Percentiles rank a stretch among this genome's conserved stretches.
phyloP scores from a whole-genome alignment of 2,888 invertebrate species.

The Flabesymbios commensalis region DNA sequence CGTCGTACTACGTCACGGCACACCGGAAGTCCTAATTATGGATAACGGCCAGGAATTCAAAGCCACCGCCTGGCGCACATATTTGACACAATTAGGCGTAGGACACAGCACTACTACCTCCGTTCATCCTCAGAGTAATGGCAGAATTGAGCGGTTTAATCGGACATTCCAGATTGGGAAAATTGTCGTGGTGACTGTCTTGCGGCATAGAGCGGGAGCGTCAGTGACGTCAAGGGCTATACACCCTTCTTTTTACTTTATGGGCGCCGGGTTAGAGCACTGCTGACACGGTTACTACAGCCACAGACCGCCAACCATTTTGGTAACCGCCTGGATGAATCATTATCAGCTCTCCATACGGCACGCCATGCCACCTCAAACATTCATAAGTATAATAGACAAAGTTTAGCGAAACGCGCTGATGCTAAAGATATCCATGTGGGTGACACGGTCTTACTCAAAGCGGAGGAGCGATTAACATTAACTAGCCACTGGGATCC shows the following conservation, averaged over 20 bases:
- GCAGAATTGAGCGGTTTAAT: slow-evolving; percentile 11
- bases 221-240: not conserved
- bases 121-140: slow-evolving; percentile 9
- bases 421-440: too few relatives aligned
- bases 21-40: slow-evolving; percentile 9
- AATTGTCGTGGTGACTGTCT: slow-evolving; percentile 4
- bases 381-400: too few relatives aligned
- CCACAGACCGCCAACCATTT: not conserved
- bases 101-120: slow-evolving; percentile 9
- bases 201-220: slow-evolving; percentile 1
- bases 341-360: too few relatives aligned
- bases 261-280: not conserved
- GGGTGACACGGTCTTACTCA: not conserved
- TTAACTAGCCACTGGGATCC: too few relatives aligned
- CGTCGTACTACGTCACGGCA: not conserved
- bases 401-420: too few relatives aligned
- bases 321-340: slow-evolving; percentile 14
- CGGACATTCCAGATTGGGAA: slow-evolving; percentile 16
- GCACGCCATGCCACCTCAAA: too few relatives aligned
- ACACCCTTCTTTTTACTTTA: slow-evolving; percentile 15
- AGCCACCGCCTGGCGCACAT: not conserved
- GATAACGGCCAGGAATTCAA: slow-evolving; percentile 6
- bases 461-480: slow-evolving; percentile 5
- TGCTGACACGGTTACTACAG: not conserved
- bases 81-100: slow-evolving; percentile 2